Conservation (phyloP, 2,888 invertebrate species). For the Zygaena filipendulae region DNA sequence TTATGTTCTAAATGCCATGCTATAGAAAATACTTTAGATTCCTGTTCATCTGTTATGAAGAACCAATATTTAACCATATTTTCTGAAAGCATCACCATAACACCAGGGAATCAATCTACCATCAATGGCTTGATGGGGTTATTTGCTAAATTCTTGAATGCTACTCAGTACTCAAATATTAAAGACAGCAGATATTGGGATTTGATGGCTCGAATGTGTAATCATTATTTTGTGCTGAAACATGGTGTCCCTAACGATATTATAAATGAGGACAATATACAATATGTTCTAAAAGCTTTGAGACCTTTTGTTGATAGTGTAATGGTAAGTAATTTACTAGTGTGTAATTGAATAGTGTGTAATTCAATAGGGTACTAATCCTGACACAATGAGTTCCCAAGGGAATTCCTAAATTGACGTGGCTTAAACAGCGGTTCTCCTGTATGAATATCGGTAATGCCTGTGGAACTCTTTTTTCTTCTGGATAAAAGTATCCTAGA, state of each 20-base stretch:
- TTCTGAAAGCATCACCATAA: slow-evolving; percentile 23
- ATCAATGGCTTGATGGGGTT: slow-evolving; percentile 31
- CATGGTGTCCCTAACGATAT: slow-evolving; percentile 33
- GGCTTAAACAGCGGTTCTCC: no score
- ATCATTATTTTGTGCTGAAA: slow-evolving; percentile 48
- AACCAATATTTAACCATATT: slow-evolving; percentile 23
- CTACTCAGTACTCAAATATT: slow-evolving; percentile 33
- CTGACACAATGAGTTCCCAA: no score
- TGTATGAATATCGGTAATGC: no score
- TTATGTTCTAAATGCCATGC: slow-evolving; percentile 44
- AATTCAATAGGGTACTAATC: no score
- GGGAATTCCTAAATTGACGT: no score
- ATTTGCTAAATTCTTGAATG: slow-evolving; percentile 46
- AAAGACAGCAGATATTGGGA: slow-evolving; percentile 34
- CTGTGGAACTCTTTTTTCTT: no score
- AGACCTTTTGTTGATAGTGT: slow-evolving; percentile 28
- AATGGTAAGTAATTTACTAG: slow-evolving; percentile 24
- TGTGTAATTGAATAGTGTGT: no score
- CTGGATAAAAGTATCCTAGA: no score
- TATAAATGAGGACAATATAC: slow-evolving; percentile 32
- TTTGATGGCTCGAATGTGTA: slow-evolving; percentile 32
- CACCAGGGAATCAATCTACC: slow-evolving; percentile 26
- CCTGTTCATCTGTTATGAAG: no score
- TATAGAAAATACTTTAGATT: slow-evolving; percentile 15
- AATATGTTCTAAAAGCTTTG: slow-evolving; percentile 34